These are phyloP conservation scores for Mixornis gularis DNA, from an alignment of 2,113 vertebrate genomes.

Conservation along the genomic window DNA sequence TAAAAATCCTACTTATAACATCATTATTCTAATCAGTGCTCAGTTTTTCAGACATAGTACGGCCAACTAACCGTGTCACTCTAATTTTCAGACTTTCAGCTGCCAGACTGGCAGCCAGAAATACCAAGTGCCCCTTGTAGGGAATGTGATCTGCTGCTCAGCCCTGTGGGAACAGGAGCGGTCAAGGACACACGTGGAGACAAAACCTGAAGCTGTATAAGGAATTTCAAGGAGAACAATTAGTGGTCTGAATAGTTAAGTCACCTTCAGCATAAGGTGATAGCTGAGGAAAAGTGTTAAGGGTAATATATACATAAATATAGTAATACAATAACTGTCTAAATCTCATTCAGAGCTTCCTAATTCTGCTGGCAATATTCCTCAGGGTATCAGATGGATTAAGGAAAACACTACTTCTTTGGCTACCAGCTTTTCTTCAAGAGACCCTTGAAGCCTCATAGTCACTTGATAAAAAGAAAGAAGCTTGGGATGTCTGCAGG, in stretches of 20 bases:
- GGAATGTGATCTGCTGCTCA: neutral
- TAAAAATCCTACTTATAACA: neutral
- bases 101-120: neutral
- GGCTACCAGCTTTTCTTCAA: neutral
- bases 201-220: neutral
- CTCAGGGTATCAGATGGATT: neutral
- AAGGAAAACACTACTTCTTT: neutral
- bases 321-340: neutral
- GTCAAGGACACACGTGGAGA: neutral
- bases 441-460: neutral
- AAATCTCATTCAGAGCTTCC: neutral
- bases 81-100: neutral
- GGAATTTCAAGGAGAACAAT: neutral
- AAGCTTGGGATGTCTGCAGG: neutral
- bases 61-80: neutral
- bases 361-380: neutral
- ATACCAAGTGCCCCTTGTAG: neutral
- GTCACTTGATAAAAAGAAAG: neutral
- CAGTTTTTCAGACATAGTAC: neutral
- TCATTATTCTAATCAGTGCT: neutral
- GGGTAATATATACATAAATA: neutral
- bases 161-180: neutral
- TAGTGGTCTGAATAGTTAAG: neutral
- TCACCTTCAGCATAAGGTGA: neutral
- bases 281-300: neutral